Percentiles rank a stretch among this genome's conserved stretches.
These are phyloP conservation scores for Periplaneta americana DNA, from an alignment of 1,140 invertebrate genomes.

Conservation along the genomic window DNA sequence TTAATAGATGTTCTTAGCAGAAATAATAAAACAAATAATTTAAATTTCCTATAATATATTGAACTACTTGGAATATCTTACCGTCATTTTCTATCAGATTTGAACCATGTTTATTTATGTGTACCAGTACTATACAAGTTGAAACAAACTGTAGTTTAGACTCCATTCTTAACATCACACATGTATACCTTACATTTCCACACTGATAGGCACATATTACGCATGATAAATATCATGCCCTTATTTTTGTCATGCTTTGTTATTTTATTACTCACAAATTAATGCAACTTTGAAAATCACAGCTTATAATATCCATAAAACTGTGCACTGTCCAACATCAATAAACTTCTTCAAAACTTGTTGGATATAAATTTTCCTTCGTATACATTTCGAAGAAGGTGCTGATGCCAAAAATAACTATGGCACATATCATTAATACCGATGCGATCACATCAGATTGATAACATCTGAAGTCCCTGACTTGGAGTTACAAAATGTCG, in stretches of 20 bases:
- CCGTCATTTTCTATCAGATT: background rate
- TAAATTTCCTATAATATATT: background rate
- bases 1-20: background rate
- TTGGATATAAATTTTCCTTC: background rate
- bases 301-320: background rate
- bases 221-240: background rate
- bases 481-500: background rate
- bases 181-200: background rate
- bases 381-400: background rate
- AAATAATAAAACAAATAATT: background rate
- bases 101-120: background rate
- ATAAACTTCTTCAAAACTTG: background rate
- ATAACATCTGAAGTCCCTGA: background rate
- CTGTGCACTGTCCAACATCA: background rate
- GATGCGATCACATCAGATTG: background rate
- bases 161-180: background rate
- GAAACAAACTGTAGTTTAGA: background rate
- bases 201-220: background rate
- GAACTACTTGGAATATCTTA: background rate
- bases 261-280: background rate
- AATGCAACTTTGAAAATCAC: background rate
- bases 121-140: background rate
- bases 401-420: background rate
- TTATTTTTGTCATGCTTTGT: background rate
- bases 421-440: background rate